Percentiles rank a stretch among this genome's conserved stretches.
These are phyloP conservation scores for Drosophila funebris DNA, from an alignment of 1,140 invertebrate genomes.

Conservation along the genomic window DNA sequence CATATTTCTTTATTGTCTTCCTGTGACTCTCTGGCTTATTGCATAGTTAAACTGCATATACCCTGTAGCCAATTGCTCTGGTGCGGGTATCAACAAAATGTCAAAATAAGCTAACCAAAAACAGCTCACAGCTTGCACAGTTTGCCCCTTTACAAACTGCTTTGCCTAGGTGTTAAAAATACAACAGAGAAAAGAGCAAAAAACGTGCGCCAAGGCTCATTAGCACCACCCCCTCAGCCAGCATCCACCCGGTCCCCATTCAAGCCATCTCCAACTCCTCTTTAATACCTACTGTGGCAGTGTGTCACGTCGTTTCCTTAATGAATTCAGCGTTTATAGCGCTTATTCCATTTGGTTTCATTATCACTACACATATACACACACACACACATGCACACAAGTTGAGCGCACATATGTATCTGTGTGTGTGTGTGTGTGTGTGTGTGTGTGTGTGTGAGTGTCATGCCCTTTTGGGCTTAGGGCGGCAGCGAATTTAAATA, in stretches of 20 bases:
- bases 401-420: no score
- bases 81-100: neutral
- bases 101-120: conserved; percentile 13
- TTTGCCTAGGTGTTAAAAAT: conserved; percentile 78
- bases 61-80: neutral
- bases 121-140: conserved; percentile 19
- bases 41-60: neutral
- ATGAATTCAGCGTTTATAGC: conserved; percentile 83
- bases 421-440: conserved; percentile 31
- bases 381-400: neutral
- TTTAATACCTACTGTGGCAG: neutral
- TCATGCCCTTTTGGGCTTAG: conserved; percentile 51
- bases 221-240: conserved; percentile 31
- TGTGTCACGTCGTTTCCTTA: conserved; percentile 73
- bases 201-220: conserved; percentile 60
- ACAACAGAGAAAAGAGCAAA: conserved; percentile 38
- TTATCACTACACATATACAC: conserved; percentile 62
- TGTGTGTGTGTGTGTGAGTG: conserved; percentile 31
- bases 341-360: conserved; percentile 83
- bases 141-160: conserved; percentile 50
- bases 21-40: no score
- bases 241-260: neutral
- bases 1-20: no score
- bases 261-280: neutral
- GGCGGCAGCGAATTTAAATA: conserved; percentile 39